A percentile compares a stretch with the other conserved stretches of the same genome.
phyloP scores from a whole-genome alignment of 2,113 vertebrate species.

The Galemys pyrenaicus region DNA sequence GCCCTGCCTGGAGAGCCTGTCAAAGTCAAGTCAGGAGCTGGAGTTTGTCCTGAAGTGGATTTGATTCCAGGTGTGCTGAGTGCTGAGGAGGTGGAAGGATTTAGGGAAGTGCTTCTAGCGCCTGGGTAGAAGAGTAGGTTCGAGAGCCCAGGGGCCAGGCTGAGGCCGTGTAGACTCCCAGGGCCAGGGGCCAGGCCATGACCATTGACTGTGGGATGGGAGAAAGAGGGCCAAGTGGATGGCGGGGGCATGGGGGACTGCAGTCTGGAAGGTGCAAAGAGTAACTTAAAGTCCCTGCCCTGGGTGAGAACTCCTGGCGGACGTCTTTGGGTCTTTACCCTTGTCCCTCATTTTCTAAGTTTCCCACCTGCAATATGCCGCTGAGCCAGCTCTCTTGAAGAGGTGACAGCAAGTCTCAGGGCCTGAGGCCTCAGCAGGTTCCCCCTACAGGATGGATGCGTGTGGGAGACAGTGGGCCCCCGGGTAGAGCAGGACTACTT shows the following conservation, averaged over 20 bases:
- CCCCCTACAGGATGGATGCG: neutral
- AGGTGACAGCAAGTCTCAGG: neutral
- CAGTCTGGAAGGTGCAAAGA: neutral
- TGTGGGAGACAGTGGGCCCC: neutral
- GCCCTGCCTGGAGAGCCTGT: neutral
- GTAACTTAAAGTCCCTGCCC: neutral
- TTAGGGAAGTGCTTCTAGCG: neutral
- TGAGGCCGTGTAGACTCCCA: neutral
- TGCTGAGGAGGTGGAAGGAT: neutral
- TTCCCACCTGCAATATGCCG: neutral
- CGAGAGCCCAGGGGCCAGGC: neutral
- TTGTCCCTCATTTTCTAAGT: neutral
- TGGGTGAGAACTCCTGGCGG: neutral
- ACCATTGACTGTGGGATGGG: neutral
- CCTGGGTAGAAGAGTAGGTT: neutral
- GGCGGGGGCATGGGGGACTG: neutral
- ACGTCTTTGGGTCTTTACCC: neutral
- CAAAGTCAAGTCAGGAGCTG: neutral
- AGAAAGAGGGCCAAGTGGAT: neutral
- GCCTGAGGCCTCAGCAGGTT: neutral
- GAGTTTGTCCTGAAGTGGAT: neutral
- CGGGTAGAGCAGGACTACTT: accelerated
- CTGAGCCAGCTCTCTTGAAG: neutral
- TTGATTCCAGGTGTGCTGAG: neutral
- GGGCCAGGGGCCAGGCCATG: neutral